phyloP scores from a whole-genome alignment of 2,113 vertebrate genomes.

The Mastomys natalensis region DNA sequence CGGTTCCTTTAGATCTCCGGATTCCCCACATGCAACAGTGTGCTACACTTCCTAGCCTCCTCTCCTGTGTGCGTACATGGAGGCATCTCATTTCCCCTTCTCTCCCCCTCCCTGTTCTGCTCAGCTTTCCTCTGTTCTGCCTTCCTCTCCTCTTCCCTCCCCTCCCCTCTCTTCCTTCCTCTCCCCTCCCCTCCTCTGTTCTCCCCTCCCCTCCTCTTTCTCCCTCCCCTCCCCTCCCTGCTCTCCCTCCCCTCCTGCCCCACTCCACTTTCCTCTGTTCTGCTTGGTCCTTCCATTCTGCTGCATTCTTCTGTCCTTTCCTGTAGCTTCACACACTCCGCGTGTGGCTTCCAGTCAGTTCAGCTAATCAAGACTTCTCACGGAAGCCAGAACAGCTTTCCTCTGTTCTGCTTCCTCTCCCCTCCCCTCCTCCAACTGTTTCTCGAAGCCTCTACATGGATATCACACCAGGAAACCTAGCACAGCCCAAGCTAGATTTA shows the following conservation, averaged over 20 bases:
- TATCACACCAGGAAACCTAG: background rate
- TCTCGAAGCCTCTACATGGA: background rate
- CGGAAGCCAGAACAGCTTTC: background rate
- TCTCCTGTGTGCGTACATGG: background rate
- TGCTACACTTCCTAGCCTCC: background rate
- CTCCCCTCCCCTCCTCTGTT: rapidly evolving
- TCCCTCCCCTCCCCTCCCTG: background rate
- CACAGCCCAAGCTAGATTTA: background rate
- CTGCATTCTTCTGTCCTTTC: background rate
- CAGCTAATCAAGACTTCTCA: background rate
- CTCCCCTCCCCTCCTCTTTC: background rate
- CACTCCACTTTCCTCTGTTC: background rate
- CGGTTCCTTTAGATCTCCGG: background rate
- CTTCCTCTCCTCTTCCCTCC: rapidly evolving
- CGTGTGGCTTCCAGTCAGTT: background rate
- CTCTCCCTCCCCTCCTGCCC: background rate
- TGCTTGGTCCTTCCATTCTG: background rate
- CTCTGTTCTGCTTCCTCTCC: no score
- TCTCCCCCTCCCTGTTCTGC: background rate
- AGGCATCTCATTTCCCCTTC: no score
- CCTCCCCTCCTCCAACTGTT: background rate
- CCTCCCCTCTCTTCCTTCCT: rapidly evolving
- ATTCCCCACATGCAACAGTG: background rate
- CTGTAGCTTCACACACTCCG: background rate
- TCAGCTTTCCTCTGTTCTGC: no score